Conservation (phyloP, 2,797 vertebrate genomes). For the Simalia tracyae region DNA sequence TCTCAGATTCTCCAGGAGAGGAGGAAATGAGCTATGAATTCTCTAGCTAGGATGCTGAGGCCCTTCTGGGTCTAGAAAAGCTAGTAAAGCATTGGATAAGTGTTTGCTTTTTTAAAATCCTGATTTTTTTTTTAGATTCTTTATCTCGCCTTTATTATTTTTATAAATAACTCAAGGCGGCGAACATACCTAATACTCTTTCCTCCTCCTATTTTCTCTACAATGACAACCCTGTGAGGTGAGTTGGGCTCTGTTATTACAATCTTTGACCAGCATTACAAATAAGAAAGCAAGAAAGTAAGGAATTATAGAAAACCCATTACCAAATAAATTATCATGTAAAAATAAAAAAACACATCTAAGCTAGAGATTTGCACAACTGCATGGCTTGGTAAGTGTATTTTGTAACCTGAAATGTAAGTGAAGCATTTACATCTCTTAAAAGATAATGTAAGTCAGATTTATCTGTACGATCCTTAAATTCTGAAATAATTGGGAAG, state of each 20-base stretch:
- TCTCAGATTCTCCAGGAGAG: not conserved
- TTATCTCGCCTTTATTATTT: too few relatives aligned
- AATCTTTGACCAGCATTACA: not conserved
- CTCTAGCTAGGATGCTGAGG: not conserved
- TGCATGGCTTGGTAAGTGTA: not conserved
- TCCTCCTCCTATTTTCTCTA: too few relatives aligned
- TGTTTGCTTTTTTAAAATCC: not conserved
- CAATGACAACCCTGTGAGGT: too few relatives aligned
- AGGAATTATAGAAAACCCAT: not conserved
- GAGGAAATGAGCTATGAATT: not conserved
- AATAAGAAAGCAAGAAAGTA: fast-evolving
- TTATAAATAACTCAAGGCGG: too few relatives aligned
- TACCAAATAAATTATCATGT: not conserved
- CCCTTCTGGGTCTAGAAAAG: not conserved
- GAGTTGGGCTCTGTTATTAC: not conserved
- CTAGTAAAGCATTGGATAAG: not conserved
- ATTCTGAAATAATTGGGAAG: not conserved
- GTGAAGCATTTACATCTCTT: not conserved
- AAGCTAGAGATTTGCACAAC: not conserved
- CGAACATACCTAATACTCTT: too few relatives aligned
- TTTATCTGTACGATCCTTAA: not conserved
- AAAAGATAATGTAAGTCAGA: not conserved
- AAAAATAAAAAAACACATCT: not conserved
- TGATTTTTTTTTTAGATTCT: not conserved
- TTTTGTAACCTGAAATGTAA: not conserved